Evolutionary conservation across 2,797 vertebrate species (phyloP).

Genomic region (Bucorvus abyssinicus): DNA sequence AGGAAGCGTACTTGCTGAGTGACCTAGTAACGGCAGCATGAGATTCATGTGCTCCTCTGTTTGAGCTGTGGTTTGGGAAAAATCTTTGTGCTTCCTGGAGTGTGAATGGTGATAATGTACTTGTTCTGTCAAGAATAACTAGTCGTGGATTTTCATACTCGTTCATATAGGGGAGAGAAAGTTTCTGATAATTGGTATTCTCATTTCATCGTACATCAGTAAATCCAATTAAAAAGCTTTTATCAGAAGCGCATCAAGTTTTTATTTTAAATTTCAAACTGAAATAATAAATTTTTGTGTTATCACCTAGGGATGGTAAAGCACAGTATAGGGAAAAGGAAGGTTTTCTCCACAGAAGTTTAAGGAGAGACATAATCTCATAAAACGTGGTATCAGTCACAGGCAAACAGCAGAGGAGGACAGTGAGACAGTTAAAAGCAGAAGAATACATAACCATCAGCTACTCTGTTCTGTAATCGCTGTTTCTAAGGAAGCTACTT

Average conservation of each 20-base stretch:
- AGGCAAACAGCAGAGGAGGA: neutral
- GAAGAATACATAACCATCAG: neutral
- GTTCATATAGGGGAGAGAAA: neutral
- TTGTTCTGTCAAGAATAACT: neutral
- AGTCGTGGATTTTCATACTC: neutral
- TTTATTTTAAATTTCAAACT: neutral
- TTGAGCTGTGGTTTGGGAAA: neutral
- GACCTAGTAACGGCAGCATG: neutral
- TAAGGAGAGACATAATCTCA: neutral
- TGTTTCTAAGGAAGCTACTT: neutral
- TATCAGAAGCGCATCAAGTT: neutral
- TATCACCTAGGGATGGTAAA: neutral
- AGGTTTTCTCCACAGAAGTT: neutral
- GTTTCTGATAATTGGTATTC: neutral
- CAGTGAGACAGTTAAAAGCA: neutral
- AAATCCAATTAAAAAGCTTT: neutral
- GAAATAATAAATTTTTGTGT: neutral
- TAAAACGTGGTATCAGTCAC: neutral
- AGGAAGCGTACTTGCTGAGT: neutral
- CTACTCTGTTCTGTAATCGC: neutral
- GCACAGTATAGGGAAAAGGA: neutral
- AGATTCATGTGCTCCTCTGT: neutral
- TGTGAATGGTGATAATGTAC: neutral
- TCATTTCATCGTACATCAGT: neutral
- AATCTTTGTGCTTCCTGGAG: neutral